These are phyloP conservation scores for Piaya cayana DNA, from an alignment of 2,113 vertebrate species.

Conservation along the genomic window DNA sequence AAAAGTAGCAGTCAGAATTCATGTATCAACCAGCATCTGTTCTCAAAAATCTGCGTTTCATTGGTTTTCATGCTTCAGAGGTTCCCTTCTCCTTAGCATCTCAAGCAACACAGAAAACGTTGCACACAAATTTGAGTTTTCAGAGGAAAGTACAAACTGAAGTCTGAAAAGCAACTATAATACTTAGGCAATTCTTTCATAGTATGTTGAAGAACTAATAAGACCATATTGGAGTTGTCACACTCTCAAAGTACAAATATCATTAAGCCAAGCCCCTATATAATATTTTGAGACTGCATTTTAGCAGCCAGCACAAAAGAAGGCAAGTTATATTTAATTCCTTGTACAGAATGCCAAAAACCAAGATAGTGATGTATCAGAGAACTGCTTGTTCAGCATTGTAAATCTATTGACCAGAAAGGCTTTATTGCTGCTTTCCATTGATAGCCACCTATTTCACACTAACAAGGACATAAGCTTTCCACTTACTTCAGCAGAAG, in stretches of 20 bases:
- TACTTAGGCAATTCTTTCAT: not conserved
- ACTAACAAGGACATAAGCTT: not conserved
- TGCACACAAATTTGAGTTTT: not conserved
- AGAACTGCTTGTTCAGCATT: not conserved
- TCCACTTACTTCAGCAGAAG: not conserved
- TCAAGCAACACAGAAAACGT: not conserved
- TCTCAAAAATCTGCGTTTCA: accelerated
- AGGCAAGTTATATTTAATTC: not conserved
- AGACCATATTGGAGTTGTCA: not conserved
- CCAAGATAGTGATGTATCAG: not conserved
- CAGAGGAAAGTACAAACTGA: not conserved
- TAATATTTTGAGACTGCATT: not conserved
- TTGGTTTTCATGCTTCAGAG: not conserved
- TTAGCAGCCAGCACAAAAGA: not conserved
- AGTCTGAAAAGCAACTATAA: not conserved
- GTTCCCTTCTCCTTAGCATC: not conserved
- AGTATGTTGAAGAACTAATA: not conserved
- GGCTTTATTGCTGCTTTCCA: not conserved
- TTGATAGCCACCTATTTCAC: not conserved
- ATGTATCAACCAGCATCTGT: not conserved
- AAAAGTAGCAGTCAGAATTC: not conserved
- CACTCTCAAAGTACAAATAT: not conserved
- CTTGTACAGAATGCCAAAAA: not conserved
- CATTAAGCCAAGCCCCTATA: not conserved
- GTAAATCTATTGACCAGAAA: conserved; percentile 8